phyloP scores from a whole-genome alignment of 2,888 invertebrate genomes.

The Idaea biselata region DNA sequence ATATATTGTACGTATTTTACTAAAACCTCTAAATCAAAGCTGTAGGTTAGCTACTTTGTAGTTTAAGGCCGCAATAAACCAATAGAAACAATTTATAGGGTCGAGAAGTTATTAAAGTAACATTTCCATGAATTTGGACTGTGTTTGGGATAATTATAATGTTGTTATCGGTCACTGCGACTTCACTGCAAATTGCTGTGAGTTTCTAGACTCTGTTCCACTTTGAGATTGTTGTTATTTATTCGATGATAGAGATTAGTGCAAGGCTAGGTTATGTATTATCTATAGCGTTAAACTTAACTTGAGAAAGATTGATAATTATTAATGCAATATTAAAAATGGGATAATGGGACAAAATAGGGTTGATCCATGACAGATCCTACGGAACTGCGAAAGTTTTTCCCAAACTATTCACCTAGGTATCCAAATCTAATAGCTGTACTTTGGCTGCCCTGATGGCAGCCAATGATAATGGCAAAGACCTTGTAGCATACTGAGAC shows the following conservation, averaged over 20 bases:
- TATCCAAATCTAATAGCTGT: too few relatives aligned
- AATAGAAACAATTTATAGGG: constrained; percentile 62
- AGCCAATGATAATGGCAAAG: too few relatives aligned
- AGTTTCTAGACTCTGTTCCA: constrained; percentile 9
- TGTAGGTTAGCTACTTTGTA: constrained; percentile 37
- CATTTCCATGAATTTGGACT: constrained; percentile 64
- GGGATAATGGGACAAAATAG: too few relatives aligned
- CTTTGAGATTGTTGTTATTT: background rate
- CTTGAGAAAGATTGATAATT: too few relatives aligned
- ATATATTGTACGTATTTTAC: background rate
- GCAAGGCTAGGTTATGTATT: background rate
- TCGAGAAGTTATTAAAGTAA: constrained; percentile 76
- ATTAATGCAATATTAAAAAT: too few relatives aligned
- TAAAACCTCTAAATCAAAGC: constrained; percentile 54
- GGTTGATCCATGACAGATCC: too few relatives aligned
- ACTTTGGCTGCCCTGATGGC: too few relatives aligned
- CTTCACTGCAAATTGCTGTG: constrained; percentile 22
- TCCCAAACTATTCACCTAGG: too few relatives aligned
- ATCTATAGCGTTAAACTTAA: too few relatives aligned
- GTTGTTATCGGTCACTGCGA: constrained; percentile 62
- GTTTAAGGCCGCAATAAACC: constrained; percentile 57
- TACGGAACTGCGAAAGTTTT: too few relatives aligned
- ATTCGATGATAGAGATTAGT: background rate
- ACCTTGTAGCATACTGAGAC: too few relatives aligned
- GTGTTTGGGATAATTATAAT: constrained; percentile 63